Conservation (phyloP, 2,888 invertebrate species). For the Arrhopalites spinosus region DNA sequence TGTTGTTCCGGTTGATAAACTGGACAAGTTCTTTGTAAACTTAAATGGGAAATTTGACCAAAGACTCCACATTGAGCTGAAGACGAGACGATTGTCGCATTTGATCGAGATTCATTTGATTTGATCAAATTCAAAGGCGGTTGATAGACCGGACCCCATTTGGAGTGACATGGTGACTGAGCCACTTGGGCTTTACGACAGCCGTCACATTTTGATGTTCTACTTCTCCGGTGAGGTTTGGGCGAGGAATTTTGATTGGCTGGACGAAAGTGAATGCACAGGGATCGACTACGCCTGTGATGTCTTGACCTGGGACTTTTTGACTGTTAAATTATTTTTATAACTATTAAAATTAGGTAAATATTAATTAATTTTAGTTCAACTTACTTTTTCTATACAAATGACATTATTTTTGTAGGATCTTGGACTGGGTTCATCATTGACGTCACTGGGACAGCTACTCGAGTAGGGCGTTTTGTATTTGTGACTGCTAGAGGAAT, state of each 20-base stretch:
- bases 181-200: background rate
- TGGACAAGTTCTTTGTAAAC: background rate
- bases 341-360: no score
- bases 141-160: slow-evolving; percentile 14
- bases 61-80: background rate
- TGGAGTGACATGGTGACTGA: background rate
- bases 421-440: background rate
- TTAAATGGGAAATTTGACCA: background rate
- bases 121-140: slow-evolving; percentile 12
- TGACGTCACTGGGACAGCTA: background rate
- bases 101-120: no score
- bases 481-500: background rate
- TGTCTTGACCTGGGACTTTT: no score
- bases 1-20: slow-evolving; percentile 13
- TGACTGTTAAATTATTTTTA: no score
- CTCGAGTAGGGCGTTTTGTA: background rate
- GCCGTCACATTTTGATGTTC: background rate
- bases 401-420: background rate
- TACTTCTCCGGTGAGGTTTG: background rate
- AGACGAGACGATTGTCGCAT: background rate
- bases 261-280: background rate
- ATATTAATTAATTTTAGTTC: background rate
- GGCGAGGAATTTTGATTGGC: background rate
- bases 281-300: background rate
- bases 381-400: background rate